Base-by-base conservation (phyloP, 2,113 vertebrate genomes). In the Nestor notabilis region DNA sequence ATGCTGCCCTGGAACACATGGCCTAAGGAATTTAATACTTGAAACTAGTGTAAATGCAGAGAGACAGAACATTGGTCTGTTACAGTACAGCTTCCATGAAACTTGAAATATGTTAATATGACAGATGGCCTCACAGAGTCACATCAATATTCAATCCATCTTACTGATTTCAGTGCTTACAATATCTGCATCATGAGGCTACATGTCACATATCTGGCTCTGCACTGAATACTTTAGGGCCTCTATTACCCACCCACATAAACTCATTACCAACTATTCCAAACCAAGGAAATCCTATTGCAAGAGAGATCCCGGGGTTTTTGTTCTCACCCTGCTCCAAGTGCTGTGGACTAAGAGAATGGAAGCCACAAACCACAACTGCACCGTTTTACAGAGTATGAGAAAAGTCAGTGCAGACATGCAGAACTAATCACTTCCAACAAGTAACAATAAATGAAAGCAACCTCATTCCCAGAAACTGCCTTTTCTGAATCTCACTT, bases 181-280 rank as follows among this genome's bases (percentile, higher is more conserved):
- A 5, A 13, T 7, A 16, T 28, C 33, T 41, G 56, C 18, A 63
- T 56, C 41, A 65, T 13, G 18, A 25, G 31, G 29, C 25, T 28
- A 39, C 27, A 9, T 15, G 31, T 4, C n/a, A 49, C 0, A 4
- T 29, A 19, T 8, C 31, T 4, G 4, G 65, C 28, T 28, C 49
- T 49, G 27, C 8, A 13, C 17, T 7, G 28, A 8, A 41, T 6
- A 3, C 13, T 44, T 58, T n/a, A 60, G 31, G 24, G 12, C 3
- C 2, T 17, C 16, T 53, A 27, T 16, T 18, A 24, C n/a, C 25
- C 11, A 52, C 18, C 3, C 35, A 43, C 29, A 24, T 15, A 50
- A 17, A 35, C 39, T 88, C 29, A 35, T 12, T 28, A 55, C 17
- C 16, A 16, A 17, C 33, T 50, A 33, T 3, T 66, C 63, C 56